These are phyloP conservation scores for Epinephelus cyanopodus DNA, from an alignment of 2,113 vertebrate species.

Conservation along the genomic window DNA sequence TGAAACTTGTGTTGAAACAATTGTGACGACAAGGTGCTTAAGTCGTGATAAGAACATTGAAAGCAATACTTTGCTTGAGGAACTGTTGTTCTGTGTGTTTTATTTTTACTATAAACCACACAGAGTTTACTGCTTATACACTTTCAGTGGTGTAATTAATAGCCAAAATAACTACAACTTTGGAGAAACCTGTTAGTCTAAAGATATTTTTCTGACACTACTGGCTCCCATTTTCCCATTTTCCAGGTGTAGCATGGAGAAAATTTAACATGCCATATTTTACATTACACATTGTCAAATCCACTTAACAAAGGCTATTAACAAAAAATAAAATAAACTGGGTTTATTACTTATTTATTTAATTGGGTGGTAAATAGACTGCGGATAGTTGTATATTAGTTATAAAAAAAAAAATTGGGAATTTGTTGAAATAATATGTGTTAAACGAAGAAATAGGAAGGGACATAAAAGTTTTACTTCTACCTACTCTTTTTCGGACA, in stretches of 20 bases:
- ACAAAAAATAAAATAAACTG: background rate
- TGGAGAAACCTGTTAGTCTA: background rate
- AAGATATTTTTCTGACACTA: background rate
- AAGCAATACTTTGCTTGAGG: background rate
- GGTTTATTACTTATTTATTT: no score
- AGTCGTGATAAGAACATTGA: background rate
- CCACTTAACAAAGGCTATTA: background rate
- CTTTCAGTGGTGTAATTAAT: background rate
- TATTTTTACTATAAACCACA: background rate
- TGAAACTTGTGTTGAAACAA: background rate
- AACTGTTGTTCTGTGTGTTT: background rate
- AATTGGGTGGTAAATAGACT: no score
- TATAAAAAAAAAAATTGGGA: no score
- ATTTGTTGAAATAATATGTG: no score
- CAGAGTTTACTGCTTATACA: background rate
- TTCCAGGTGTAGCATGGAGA: background rate
- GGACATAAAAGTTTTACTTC: no score
- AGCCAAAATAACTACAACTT: background rate
- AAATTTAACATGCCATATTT: no score
- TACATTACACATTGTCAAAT: background rate
- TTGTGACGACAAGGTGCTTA: background rate
- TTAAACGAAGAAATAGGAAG: no score
- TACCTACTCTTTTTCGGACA: no score
- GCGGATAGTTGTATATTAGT: no score
- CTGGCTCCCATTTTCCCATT: background rate